Conservation (phyloP, 1,140 invertebrate genomes). For the Vanessa atalanta region DNA sequence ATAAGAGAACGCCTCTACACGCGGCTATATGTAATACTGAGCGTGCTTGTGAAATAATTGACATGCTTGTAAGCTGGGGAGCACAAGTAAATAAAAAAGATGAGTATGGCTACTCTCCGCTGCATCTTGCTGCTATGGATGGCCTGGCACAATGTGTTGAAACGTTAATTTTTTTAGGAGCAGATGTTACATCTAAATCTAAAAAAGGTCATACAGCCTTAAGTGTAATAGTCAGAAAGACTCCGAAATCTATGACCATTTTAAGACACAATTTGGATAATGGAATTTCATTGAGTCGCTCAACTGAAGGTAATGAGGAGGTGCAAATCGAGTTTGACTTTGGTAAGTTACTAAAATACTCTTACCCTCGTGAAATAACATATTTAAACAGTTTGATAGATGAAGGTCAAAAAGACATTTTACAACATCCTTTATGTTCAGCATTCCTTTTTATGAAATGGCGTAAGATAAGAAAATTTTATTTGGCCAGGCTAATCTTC, state of each 20-base stretch:
- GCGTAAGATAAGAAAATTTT: slow-evolving; percentile 85
- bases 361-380: slow-evolving; percentile 82
- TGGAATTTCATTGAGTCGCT: slow-evolving; percentile 81
- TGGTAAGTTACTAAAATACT: slow-evolving; percentile 81
- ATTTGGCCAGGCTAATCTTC: slow-evolving; percentile 82
- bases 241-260: slow-evolving; percentile 82
- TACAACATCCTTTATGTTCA: slow-evolving; percentile 84
- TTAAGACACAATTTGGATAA: slow-evolving; percentile 82
- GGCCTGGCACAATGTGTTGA: slow-evolving; percentile 83
- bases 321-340: slow-evolving; percentile 83
- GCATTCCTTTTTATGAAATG: slow-evolving; percentile 85
- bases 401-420: slow-evolving; percentile 82
- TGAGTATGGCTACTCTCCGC: slow-evolving; percentile 85
- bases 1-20: slow-evolving; percentile 82
- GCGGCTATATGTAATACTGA: slow-evolving; percentile 81
- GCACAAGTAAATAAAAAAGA: slow-evolving; percentile 82
- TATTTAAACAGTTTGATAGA: slow-evolving; percentile 83
- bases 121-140: slow-evolving; percentile 85
- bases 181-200: slow-evolving; percentile 84
- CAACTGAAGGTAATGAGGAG: slow-evolving; percentile 81
- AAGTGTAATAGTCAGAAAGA: slow-evolving; percentile 83
- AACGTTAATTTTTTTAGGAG: slow-evolving; percentile 83
- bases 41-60: slow-evolving; percentile 80
- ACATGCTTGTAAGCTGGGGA: slow-evolving; percentile 81
- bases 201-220: slow-evolving; percentile 83